Evolutionary conservation across 1,140 invertebrate genomes (phyloP).

Genomic region (Drosophila kepulauana): DNA sequence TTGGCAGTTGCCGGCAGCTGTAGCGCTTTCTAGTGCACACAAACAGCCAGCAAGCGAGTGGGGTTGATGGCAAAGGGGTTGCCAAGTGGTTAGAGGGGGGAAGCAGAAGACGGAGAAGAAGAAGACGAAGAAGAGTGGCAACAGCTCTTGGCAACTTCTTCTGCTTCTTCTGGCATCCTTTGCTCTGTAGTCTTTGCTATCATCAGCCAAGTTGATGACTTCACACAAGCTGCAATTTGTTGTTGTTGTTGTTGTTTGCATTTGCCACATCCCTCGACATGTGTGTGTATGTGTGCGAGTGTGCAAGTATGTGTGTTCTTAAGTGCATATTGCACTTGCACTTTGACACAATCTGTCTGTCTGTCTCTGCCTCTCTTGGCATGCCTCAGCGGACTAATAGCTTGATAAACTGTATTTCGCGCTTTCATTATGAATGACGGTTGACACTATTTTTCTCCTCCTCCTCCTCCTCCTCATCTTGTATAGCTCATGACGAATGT

Average conservation of each 20-base stretch:
- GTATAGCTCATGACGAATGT: no score
- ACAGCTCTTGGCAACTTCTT: conserved; percentile 28
- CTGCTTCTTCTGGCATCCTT: conserved; percentile 13
- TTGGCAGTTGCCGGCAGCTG: conserved; percentile 34
- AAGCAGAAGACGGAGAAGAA: neutral
- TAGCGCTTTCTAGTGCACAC: neutral
- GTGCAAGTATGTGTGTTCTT: conserved; percentile 32
- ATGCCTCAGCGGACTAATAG: conserved; percentile 66
- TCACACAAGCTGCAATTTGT: conserved; percentile 38
- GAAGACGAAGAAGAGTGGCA: neutral
- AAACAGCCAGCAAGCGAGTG: neutral
- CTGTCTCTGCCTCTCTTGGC: conserved; percentile 27
- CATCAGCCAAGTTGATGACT: conserved; percentile 55
- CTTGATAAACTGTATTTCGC: conserved; percentile 70
- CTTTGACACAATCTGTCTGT: conserved; percentile 52
- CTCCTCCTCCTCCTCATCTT: no score
- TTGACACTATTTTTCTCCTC: neutral
- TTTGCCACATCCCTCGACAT: conserved; percentile 23
- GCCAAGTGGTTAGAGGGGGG: neutral
- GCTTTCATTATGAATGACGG: conserved; percentile 58
- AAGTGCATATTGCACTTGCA: conserved; percentile 61
- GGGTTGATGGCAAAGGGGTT: neutral
- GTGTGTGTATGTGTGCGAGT: conserved; percentile 2
- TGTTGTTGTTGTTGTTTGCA: conserved; percentile 29
- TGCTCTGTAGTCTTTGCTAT: conserved; percentile 34